These are phyloP conservation scores for Phasianus colchicus DNA, from an alignment of 2,113 vertebrate species.

Conservation along the genomic window DNA sequence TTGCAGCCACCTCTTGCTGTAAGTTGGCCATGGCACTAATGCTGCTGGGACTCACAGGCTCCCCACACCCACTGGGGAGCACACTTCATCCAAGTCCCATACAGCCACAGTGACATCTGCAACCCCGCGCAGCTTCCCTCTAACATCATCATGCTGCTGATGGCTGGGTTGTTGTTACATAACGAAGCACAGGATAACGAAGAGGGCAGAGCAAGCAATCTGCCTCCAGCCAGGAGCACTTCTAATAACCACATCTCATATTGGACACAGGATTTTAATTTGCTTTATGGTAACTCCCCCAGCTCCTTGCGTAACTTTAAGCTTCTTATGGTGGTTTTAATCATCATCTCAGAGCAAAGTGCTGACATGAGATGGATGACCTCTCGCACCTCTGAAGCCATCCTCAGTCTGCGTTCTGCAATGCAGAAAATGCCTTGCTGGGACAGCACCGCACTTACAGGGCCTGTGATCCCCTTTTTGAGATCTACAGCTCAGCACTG, in stretches of 20 bases:
- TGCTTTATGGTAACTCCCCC: not conserved
- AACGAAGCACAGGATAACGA: not conserved
- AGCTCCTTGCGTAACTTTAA: not conserved
- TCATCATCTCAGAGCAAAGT: not conserved
- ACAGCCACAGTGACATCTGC: not conserved
- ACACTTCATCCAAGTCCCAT: not conserved
- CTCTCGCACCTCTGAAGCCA: not conserved
- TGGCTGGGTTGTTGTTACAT: not conserved
- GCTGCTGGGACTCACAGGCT: not conserved
- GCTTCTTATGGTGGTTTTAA: constrained; percentile 4
- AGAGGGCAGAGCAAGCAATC: not conserved
- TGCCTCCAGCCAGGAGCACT: rapidly evolving
- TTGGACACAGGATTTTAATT: not conserved
- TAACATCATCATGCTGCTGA: not conserved
- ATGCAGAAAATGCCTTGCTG: not conserved
- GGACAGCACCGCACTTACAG: not conserved
- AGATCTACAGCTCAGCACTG: not conserved
- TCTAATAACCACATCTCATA: not conserved
- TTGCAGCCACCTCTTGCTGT: not conserved
- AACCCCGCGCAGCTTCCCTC: not conserved
- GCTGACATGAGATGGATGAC: not conserved
- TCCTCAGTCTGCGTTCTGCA: not conserved
- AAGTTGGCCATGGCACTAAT: not conserved
- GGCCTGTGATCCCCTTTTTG: not conserved
- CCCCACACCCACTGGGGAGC: not conserved